Evolutionary conservation across 1,140 invertebrate genomes (phyloP).

Genomic region (Drosophila sulfurigaster): DNA sequence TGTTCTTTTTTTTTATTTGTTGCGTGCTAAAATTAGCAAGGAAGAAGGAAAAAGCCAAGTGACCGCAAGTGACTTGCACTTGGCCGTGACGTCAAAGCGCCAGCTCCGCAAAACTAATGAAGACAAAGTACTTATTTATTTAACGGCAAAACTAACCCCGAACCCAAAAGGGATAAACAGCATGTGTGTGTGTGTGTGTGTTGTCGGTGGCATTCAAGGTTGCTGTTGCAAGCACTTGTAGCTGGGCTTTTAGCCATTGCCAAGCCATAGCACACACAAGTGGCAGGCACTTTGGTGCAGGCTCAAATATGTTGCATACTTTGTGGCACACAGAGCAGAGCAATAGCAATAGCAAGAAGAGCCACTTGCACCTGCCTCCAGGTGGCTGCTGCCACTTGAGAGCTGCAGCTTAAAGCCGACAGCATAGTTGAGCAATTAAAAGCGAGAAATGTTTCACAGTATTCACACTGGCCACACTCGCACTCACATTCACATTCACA

Average conservation of each 20-base stretch:
- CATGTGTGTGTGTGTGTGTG: background rate
- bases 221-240: conserved; percentile 7
- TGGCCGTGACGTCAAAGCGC: conserved; percentile 63
- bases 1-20: conserved; percentile 4
- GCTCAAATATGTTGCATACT: conserved; percentile 63
- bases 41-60: conserved; percentile 2
- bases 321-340: conserved; percentile 21
- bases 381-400: conserved; percentile 23
- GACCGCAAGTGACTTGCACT: conserved; percentile 48
- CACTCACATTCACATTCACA: conserved; percentile 5
- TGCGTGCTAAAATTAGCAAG: conserved; percentile 36
- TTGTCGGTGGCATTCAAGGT: conserved; percentile 25
- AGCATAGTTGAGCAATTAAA: conserved; percentile 40
- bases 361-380: background rate
- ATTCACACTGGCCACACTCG: conserved; percentile 1
- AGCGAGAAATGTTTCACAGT: conserved; percentile 13
- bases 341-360: too few relatives aligned
- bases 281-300: conserved; percentile 39
- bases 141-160: conserved; percentile 16
- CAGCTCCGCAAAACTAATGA: conserved; percentile 54
- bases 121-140: conserved; percentile 63
- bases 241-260: conserved; percentile 14
- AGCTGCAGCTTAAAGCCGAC: conserved; percentile 28
- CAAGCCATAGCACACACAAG: conserved; percentile 5
- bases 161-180: conserved; percentile 1